Conservation (phyloP, 2,888 invertebrate genomes). For the Pterostichus madidus region DNA sequence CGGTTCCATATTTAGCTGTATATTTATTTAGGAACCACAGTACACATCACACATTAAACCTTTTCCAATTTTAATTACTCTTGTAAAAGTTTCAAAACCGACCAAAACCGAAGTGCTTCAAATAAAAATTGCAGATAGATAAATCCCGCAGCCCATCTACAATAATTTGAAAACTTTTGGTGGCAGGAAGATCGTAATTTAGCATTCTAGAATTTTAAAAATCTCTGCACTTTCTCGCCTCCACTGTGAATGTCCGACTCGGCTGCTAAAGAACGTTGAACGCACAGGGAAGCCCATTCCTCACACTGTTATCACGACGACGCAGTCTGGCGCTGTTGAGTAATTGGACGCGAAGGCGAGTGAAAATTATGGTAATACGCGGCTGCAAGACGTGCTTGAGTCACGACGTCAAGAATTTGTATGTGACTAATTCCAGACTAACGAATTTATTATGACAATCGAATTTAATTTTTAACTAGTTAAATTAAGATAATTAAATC, state of each 20-base stretch:
- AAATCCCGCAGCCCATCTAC: no score
- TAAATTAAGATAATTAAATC: no score
- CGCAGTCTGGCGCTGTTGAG: constrained; percentile 30
- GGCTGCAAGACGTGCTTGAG: neutral
- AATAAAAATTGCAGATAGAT: no score
- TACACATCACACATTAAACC: no score
- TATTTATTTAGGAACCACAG: no score
- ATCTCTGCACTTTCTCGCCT: neutral
- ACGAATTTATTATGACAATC: neutral
- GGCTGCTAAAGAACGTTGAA: neutral
- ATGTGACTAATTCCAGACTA: constrained; percentile 3
- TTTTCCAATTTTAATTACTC: no score
- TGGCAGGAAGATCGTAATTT: no score
- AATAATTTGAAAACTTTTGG: no score
- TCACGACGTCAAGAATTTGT: neutral
- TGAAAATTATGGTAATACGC: constrained; percentile 16
- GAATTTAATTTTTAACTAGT: no score
- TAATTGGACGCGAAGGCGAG: neutral
- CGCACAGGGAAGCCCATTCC: constrained; percentile 9
- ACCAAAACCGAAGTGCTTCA: no score
- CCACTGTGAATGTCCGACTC: neutral
- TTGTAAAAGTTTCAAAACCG: no score
- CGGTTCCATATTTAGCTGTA: no score
- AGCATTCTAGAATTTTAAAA: neutral
- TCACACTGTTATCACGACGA: constrained; percentile 24